Evolutionary conservation across 2,113 vertebrate genomes (phyloP), one percentile per base, ranked within the genome.

Genomic region (Chloroceryle aenea): DNA sequence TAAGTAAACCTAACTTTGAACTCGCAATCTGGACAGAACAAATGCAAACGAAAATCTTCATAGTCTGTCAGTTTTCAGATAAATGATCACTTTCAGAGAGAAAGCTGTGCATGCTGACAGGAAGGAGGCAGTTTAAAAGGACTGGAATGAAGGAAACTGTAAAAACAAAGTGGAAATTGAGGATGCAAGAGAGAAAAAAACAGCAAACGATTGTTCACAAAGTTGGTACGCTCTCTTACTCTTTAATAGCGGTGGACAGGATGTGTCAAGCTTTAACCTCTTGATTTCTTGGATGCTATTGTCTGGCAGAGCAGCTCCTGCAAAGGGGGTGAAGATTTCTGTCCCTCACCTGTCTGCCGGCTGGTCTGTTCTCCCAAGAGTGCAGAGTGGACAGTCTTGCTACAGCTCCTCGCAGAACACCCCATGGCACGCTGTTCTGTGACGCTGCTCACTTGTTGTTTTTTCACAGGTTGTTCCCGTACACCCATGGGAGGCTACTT

Each of bases 1-100:
- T 98, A 97, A 98, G 98, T 98, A 98, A 98, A 96, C 78, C 92
- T 94, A 97, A 98, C 97, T 97, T 97, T 97, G 97, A 97, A 97
- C 96, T 98, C 85, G 32, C 84, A 87, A 50, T 90, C 59, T 83
- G 95, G 89, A 76, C 78, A 95, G 90, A 96, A 88, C 89, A 76
- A 93, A 97, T 21, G 17, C 77, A 79, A 87, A 90, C 45, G 2
- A 81, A 93, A 96, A 68, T 73, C 56, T 93, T 82, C 71, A 40
- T 75, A 93, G 95, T 69, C 43, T 93, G 93, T 83, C 93, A 94
- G 78, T 80, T 94, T 86, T 93, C 80, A 94, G 92, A 87, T 56
- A 89, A 72, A 87, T 67, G 53, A 82, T 77, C 86, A 72, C 72
- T 90, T 90, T 94, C 75, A 92, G 78, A 86, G 62, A 93, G 91